These are phyloP conservation scores for Beroe ovata DNA, from an alignment of 37 sponge, comb jelly and placozoan species.

Conservation along the genomic window DNA sequence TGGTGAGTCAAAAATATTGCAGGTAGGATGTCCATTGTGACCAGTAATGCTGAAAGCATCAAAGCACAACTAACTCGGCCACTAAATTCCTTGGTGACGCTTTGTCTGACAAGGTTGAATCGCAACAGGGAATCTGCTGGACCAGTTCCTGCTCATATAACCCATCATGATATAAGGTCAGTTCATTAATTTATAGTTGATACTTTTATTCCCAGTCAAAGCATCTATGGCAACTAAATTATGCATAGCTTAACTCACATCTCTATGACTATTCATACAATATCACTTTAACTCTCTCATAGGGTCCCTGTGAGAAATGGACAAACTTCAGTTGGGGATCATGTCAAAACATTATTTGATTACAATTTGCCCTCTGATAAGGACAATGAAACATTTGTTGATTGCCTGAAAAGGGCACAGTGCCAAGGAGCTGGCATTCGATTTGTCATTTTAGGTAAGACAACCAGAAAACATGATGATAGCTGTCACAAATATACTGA, in stretches of 20 bases:
- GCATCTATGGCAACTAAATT: too few species aligned
- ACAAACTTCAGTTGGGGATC: slow-evolving; percentile 63
- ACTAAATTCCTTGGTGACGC: slow-evolving; percentile 23
- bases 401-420: slow-evolving; percentile 46
- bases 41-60: slow-evolving; percentile 18
- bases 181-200: too few species aligned
- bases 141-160: background rate
- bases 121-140: background rate
- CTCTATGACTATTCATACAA: too few species aligned
- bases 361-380: slow-evolving; percentile 42
- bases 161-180: slow-evolving; percentile 27
- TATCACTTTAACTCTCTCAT: too few species aligned
- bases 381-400: slow-evolving; percentile 51
- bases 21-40: slow-evolving; percentile 31
- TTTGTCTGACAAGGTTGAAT: slow-evolving; percentile 38
- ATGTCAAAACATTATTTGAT: slow-evolving; percentile 54
- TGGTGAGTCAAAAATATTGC: too few species aligned
- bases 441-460: slow-evolving; percentile 51
- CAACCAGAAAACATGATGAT: too few species aligned
- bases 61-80: slow-evolving; percentile 43
- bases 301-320: slow-evolving; percentile 47
- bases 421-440: slow-evolving; percentile 17
- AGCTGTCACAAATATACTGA: too few species aligned
- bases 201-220: too few species aligned
- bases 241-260: too few species aligned